phyloP scores from a whole-genome alignment of 2,888 invertebrate species.

The Chrysolina americana region DNA sequence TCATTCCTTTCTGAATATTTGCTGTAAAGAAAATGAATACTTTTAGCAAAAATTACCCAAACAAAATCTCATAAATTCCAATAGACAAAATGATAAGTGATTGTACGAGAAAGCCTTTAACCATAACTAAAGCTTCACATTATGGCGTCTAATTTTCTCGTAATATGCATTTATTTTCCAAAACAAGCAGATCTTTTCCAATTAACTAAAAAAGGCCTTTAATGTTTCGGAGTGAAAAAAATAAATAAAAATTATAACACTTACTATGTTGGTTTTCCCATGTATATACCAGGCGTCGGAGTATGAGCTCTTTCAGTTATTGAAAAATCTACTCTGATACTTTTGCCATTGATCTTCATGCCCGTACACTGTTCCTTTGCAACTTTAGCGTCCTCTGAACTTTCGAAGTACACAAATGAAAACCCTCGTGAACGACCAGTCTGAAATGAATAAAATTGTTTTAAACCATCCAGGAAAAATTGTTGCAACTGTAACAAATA shows the following conservation, averaged over 20 bases:
- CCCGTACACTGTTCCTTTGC: constrained; percentile 96
- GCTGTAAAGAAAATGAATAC: constrained; percentile 53
- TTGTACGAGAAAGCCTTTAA: constrained; percentile 55
- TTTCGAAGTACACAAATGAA: constrained; percentile 95
- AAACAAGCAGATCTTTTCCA: constrained; percentile 28
- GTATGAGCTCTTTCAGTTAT: constrained; percentile 97
- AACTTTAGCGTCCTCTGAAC: constrained; percentile 88
- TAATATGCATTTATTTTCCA: constrained; percentile 41
- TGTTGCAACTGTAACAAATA: too few species aligned
- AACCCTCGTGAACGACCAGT: constrained; percentile 96
- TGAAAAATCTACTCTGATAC: constrained; percentile 95
- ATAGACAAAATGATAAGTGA: constrained; percentile 3
- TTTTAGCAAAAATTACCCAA: neutral
- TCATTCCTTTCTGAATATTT: constrained; percentile 63
- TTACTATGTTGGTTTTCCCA: constrained; percentile 91
- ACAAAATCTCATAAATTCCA: neutral
- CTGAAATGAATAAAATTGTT: constrained; percentile 69
- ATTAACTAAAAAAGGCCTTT: constrained; percentile 24
- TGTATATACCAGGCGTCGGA: constrained; percentile 97
- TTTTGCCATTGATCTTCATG: constrained; percentile 93
- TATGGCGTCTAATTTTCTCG: constrained; percentile 50
- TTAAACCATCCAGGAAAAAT: constrained; percentile 15
- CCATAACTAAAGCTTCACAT: constrained; percentile 46
- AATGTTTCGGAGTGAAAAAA: constrained; percentile 9
- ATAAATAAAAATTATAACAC: constrained; percentile 19